These are phyloP conservation scores for Paratrypauchen microcephalus DNA, from an alignment of 2,797 vertebrate species.

Conservation along the genomic window DNA sequence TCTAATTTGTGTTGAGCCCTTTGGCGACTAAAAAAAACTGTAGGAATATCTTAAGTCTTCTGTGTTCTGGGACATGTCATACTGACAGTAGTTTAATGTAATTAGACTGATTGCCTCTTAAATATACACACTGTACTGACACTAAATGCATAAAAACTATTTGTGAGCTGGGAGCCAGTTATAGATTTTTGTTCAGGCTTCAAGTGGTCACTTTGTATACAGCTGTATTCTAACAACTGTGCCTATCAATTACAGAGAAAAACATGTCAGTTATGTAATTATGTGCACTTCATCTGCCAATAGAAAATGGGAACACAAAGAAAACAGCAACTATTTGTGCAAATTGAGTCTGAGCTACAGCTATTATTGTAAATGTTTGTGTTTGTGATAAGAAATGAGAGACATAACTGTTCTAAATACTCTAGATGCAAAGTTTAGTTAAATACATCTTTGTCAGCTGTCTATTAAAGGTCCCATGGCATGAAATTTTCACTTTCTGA, in stretches of 20 bases:
- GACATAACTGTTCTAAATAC: neutral
- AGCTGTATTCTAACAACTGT: conserved; percentile 11
- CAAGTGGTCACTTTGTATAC: conserved; percentile 19
- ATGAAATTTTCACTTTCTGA: too few relatives aligned
- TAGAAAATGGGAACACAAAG: conserved; percentile 3
- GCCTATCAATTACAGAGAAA: conserved; percentile 10
- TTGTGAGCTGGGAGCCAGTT: conserved; percentile 34
- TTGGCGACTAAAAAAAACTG: too few relatives aligned
- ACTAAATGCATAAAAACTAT: conserved; percentile 13
- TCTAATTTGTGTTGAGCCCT: too few relatives aligned
- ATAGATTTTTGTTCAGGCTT: conserved; percentile 23
- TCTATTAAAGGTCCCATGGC: too few relatives aligned
- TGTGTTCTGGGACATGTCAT: neutral
- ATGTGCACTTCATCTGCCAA: conserved; percentile 1
- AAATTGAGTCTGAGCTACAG: neutral
- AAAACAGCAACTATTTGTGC: neutral
- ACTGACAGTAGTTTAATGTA: conserved; percentile 13
- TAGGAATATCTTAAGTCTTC: neutral
- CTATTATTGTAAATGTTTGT: neutral
- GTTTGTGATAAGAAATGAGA: neutral
- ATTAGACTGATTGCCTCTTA: neutral
- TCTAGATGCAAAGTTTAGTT: too few relatives aligned
- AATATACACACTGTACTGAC: conserved; percentile 27
- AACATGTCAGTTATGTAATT: conserved; percentile 2
- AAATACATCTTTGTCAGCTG: too few relatives aligned